Base-by-base conservation (phyloP, 2,888 invertebrate genomes). In the Leucoma salicis region DNA sequence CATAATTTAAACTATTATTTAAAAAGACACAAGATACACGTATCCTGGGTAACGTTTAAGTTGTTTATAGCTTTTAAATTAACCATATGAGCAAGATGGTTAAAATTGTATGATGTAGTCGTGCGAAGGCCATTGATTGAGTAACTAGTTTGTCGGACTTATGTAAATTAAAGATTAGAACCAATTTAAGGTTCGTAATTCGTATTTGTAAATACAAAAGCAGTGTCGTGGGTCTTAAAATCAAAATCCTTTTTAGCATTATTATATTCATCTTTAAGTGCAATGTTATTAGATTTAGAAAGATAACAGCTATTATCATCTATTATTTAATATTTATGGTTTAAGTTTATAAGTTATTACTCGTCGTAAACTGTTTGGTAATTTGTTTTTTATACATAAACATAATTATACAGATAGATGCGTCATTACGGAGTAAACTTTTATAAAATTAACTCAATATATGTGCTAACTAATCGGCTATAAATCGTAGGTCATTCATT, bases 121-220 rank as follows among this genome's bases (percentile, higher is more conserved):
- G 5, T 29, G 13, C 3, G 60, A 66, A 68, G 64, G 65, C 46
- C 58, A 43, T 28, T 35, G 40, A 53, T 69, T 70, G 56, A 56
- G 63, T 57, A 70, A 73, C 56, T 16, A 67, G 63, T 70, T 71
- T 66, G 66, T 53, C 45, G 57, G 53, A 70, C 63, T 66, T 66
- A 70, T 65, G 61, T 56, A 70, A 73, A 67, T 50, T 36, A 57
- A 34, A 63, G 66, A 65, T 69, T 63, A 56, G 50, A 63, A 55
- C 39, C 25, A 35, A 24, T 15, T 55, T 52, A 61, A 56, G 50
- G 57, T 48, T 51, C 48, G 50, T 55, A 53, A 46, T 35, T 36
- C 25, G 46, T 38, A 49, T 21, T 48, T 32, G 3, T 18, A 37
- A 5, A 29, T 15, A 31, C n/a, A n/a, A n/a, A 10, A 35, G 1